Evolutionary conservation across 2,113 vertebrate species (phyloP).

Genomic region (Tylochromis polylepis): DNA sequence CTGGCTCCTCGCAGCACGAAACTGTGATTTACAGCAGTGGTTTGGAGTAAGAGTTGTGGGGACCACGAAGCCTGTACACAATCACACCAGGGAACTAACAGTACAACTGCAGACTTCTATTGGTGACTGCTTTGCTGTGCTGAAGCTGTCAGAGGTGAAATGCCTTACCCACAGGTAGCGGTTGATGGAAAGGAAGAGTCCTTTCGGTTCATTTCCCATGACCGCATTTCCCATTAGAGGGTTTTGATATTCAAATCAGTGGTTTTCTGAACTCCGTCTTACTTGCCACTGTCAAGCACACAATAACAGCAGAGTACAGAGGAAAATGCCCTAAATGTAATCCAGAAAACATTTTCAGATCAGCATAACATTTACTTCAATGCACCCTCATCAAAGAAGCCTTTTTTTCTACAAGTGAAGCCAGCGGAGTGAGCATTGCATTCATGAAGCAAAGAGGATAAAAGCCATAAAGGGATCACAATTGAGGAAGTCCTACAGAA

Average conservation of each 20-base stretch:
- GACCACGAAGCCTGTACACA: not conserved
- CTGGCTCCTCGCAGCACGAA: not conserved
- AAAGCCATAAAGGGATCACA: conserved; percentile 45
- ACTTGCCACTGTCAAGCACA: not conserved
- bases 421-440: not conserved
- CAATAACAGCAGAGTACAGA: not conserved
- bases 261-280: not conserved
- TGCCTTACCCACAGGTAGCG: conserved; percentile 25
- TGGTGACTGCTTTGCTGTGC: conserved; percentile 10
- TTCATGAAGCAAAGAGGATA: conserved; percentile 27
- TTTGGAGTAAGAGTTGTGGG: not conserved
- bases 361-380: conserved; percentile 50
- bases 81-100: conserved; percentile 35
- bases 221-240: not conserved
- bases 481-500: conserved; percentile 25
- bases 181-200: conserved; percentile 6
- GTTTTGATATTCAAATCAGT: conserved; percentile 46
- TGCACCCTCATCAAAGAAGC: conserved; percentile 19
- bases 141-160: conserved; percentile 31
- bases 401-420: conserved; percentile 13
- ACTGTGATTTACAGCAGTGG: not conserved
- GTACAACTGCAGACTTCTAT: conserved; percentile 1
- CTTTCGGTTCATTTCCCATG: conserved; percentile 9
- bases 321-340: conserved; percentile 19
- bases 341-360: conserved; percentile 44